A percentile compares a stretch with the other conserved stretches of the same genome.
Conservation (phyloP, 2,888 invertebrate species). For the Hyalella azteca region DNA sequence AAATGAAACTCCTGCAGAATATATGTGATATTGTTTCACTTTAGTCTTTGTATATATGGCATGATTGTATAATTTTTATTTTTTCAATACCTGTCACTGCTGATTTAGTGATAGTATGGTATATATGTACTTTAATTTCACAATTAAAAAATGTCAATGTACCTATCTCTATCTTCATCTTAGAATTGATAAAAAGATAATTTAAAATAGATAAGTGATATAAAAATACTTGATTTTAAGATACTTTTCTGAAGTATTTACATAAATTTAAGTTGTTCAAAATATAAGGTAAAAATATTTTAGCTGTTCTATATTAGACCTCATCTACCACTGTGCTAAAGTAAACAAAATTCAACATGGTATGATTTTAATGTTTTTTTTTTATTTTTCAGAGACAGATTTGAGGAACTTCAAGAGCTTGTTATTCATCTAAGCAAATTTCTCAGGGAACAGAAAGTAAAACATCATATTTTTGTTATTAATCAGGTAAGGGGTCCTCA, state of each 20-base stretch:
- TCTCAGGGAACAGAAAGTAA: slow-evolving; percentile 72
- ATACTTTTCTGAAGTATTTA: neutral
- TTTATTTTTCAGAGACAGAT: slow-evolving; percentile 80
- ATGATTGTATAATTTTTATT: too few species aligned
- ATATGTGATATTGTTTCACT: too few species aligned
- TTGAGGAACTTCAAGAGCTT: slow-evolving; percentile 92
- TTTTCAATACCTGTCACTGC: too few species aligned
- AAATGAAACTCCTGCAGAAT: too few species aligned
- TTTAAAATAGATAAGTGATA: neutral
- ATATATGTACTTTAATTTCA: too few species aligned
- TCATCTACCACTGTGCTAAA: neutral
- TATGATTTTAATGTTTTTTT: neutral
- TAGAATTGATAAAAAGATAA: neutral
- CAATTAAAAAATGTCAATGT: neutral
- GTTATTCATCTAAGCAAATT: slow-evolving; percentile 88
- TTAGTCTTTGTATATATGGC: too few species aligned
- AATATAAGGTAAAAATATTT: too few species aligned
- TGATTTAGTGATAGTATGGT: too few species aligned
- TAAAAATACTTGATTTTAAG: neutral
- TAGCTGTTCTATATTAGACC: neutral
- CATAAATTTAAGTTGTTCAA: neutral
- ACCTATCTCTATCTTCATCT: neutral
- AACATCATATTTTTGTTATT: slow-evolving; percentile 55
- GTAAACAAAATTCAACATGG: neutral
- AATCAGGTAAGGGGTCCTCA: slow-evolving; percentile 58